Evolutionary conservation across 2,888 invertebrate species (phyloP), one percentile per base, ranked within the genome.

Genomic region (Drosophila anomalata): DNA sequence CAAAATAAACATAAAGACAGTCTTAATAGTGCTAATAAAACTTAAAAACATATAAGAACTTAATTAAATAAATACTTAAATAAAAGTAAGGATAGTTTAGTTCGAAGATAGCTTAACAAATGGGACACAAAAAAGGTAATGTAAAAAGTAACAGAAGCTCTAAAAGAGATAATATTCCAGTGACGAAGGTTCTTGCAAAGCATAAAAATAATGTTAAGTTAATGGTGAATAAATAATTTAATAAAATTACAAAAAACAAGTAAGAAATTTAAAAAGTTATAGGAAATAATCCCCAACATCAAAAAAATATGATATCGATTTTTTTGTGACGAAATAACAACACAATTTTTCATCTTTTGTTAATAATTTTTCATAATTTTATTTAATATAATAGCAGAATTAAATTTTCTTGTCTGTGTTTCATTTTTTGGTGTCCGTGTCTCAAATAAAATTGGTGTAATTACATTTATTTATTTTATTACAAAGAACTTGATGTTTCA

Each of bases 371-470:
- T 57, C 70, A 82, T 81, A 81, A 75, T 82, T 80, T 78, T 80
- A 85, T 85, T 82, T 81, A 75, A 77, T 84, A 79, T 84, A 81
- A 76, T 71, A 59, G 54, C 79, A 81, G 74, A 79, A 75, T 84
- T 84, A 55, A 80, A 77, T 55, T 29, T 24, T 52, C 73, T 24
- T 42, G 26, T 42, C 50, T 46, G 39, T 22, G 12, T 24, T 60
- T 62, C 31, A 17, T 33, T 54, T 47, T 47, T 47, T 47, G 11
- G 14, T 26, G 31, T 60, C 57, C n/a, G 57, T 56, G 47, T 22
- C 14, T 67, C 42, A 82, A 81, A 77, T 75, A 54, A 71, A 78
- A 65, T 72, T 57, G 26, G n/a, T 63, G 73, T 67, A 75, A 70
- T 74, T 75, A 68, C 65, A 73, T 68, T 46, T 60, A 47, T 65